These are phyloP conservation scores for Toxonevra muliebris DNA, from an alignment of 2,888 invertebrate genomes.

Conservation along the genomic window DNA sequence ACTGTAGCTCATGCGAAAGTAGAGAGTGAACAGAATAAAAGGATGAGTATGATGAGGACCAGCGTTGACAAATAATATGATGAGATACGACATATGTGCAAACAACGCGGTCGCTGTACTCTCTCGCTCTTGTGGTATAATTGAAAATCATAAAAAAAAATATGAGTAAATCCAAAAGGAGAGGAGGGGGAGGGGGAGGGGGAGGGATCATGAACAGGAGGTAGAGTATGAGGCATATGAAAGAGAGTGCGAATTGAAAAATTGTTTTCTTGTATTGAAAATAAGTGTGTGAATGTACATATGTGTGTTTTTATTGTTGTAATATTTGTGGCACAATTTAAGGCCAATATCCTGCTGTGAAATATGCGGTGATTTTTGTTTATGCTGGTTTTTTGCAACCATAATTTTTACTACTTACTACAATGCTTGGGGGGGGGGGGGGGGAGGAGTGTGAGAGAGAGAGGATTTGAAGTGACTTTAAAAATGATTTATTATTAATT, in stretches of 20 bases:
- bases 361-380: slow-evolving; percentile 55
- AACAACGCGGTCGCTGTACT: slow-evolving; percentile 49
- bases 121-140: slow-evolving; percentile 51
- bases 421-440: too few relatives aligned
- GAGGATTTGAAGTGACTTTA: slow-evolving; percentile 47
- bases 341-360: slow-evolving; percentile 63
- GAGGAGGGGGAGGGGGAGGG: neutral
- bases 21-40: slow-evolving; percentile 20
- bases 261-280: slow-evolving; percentile 2
- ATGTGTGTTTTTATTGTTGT: slow-evolving; percentile 32
- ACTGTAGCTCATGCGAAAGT: neutral
- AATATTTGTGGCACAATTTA: slow-evolving; percentile 60
- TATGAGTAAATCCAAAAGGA: slow-evolving; percentile 2
- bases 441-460: too few relatives aligned
- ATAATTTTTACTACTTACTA: too few relatives aligned
- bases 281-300: neutral
- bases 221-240: neutral
- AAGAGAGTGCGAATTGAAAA: neutral
- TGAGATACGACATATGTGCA: slow-evolving; percentile 66
- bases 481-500: slow-evolving; percentile 57
- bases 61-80: slow-evolving; percentile 63
- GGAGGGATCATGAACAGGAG: too few relatives aligned
- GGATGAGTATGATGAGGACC: slow-evolving; percentile 8
- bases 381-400: slow-evolving; percentile 14
- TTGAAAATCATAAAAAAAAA: slow-evolving; percentile 60